A percentile compares a stretch with the other conserved stretches of the same genome.
These are phyloP conservation scores for Lasioglossum pauxillum DNA, from an alignment of 2,888 invertebrate species.

Conservation along the genomic window DNA sequence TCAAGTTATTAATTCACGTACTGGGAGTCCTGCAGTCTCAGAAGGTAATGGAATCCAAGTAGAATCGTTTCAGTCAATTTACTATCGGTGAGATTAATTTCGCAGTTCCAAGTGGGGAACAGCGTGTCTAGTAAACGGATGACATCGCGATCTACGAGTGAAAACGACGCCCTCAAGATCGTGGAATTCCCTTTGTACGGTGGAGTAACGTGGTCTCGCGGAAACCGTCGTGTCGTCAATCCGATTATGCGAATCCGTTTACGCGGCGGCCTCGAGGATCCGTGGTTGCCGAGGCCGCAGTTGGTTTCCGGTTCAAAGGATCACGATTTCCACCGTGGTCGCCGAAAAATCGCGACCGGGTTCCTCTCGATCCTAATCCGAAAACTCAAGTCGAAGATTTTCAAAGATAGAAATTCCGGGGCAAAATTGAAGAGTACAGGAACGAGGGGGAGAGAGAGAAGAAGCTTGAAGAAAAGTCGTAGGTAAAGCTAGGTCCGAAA, in stretches of 20 bases:
- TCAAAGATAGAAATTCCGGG: background rate
- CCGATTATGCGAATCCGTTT: constrained; percentile 52
- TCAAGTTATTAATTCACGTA: background rate
- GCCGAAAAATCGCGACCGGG: background rate
- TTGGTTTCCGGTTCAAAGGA: constrained; percentile 2
- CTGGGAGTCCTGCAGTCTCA: background rate
- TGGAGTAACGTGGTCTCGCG: constrained; percentile 20
- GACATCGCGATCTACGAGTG: constrained; percentile 10
- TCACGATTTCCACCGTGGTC: too few species aligned
- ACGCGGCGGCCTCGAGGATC: constrained; percentile 25
- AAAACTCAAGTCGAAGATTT: background rate
- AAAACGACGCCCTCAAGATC: constrained; percentile 16
- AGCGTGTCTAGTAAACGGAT: constrained; percentile 8
- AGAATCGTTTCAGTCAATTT: background rate
- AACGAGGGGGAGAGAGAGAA: background rate
- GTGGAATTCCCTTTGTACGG: constrained; percentile 15
- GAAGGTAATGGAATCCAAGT: background rate
- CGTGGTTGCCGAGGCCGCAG: constrained; percentile 18
- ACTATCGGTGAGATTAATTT: background rate
- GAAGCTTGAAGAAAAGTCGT: background rate
- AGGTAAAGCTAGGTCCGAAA: background rate
- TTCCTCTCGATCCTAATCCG: background rate
- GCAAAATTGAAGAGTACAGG: background rate
- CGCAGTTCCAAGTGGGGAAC: background rate
- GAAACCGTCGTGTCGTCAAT: constrained; percentile 39